These are phyloP conservation scores for Crotalus viridis DNA, from an alignment of 2,113 vertebrate genomes.

Conservation along the genomic window DNA sequence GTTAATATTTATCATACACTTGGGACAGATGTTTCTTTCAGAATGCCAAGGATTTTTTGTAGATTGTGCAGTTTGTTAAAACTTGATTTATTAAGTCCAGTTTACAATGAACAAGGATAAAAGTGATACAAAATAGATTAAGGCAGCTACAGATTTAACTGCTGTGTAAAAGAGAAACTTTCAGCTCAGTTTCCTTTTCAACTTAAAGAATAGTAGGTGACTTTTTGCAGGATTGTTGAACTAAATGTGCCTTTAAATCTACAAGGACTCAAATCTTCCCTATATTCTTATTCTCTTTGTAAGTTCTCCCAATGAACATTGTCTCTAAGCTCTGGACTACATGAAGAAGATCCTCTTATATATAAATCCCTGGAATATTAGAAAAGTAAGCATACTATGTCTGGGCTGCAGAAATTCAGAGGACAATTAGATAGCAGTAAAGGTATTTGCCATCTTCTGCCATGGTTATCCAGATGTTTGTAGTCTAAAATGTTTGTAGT, in stretches of 20 bases:
- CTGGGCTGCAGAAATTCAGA: background rate
- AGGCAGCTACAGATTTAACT: background rate
- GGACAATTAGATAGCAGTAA: background rate
- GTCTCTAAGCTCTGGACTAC: background rate
- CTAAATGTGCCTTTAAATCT: background rate
- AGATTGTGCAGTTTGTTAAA: background rate
- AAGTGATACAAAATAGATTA: background rate
- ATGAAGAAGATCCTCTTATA: background rate
- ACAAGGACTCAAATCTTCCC: background rate
- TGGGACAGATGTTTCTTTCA: background rate
- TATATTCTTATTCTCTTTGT: background rate
- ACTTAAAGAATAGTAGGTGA: background rate
- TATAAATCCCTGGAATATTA: background rate
- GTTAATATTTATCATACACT: conserved; percentile 17
- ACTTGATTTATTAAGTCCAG: background rate
- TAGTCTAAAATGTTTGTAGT: background rate
- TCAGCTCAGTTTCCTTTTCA: background rate
- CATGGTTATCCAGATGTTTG: background rate
- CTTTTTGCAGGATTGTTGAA: background rate
- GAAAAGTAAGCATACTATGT: background rate
- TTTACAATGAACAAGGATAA: background rate
- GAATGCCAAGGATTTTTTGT: background rate
- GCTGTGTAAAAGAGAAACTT: background rate
- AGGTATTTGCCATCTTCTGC: background rate
- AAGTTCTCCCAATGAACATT: background rate